phyloP scores from a whole-genome alignment of 2,113 vertebrate species.

The Equus quagga region DNA sequence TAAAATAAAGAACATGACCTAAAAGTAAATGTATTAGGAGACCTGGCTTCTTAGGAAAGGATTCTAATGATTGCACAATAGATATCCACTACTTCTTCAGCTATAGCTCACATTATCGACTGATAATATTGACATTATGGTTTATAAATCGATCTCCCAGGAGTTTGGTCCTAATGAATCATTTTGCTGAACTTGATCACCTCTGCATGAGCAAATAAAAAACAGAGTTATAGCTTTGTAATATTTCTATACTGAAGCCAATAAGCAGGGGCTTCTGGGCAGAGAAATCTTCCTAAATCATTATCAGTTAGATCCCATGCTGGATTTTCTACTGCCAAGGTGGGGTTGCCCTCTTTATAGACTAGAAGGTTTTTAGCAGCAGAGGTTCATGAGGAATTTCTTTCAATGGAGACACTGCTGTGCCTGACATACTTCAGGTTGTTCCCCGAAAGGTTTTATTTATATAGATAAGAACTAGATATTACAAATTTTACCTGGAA shows the following conservation, averaged over 20 bases:
- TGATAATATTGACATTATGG: not conserved
- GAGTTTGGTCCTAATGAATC: not conserved
- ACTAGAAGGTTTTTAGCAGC: fast-evolving
- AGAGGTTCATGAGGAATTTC: fast-evolving
- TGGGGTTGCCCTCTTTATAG: fast-evolving
- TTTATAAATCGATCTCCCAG: not conserved
- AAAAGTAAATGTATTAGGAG: not conserved
- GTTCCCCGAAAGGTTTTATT: not conserved
- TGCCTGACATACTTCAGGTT: fast-evolving
- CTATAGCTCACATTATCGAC: not conserved
- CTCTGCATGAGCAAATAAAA: not conserved
- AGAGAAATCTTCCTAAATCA: fast-evolving
- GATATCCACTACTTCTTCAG: not conserved
- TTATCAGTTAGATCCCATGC: fast-evolving
- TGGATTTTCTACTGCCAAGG: too few relatives aligned
- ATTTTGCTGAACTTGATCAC: not conserved
- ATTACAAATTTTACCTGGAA: not conserved
- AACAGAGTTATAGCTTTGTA: fast-evolving
- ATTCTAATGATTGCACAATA: not conserved
- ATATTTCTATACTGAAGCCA: not conserved
- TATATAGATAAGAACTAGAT: not conserved
- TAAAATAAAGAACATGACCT: not conserved
- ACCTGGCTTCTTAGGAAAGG: not conserved
- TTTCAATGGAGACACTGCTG: fast-evolving
- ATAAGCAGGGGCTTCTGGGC: not conserved